phyloP scores from a whole-genome alignment of 2,113 vertebrate species.

The Odontophorus gujanensis region DNA sequence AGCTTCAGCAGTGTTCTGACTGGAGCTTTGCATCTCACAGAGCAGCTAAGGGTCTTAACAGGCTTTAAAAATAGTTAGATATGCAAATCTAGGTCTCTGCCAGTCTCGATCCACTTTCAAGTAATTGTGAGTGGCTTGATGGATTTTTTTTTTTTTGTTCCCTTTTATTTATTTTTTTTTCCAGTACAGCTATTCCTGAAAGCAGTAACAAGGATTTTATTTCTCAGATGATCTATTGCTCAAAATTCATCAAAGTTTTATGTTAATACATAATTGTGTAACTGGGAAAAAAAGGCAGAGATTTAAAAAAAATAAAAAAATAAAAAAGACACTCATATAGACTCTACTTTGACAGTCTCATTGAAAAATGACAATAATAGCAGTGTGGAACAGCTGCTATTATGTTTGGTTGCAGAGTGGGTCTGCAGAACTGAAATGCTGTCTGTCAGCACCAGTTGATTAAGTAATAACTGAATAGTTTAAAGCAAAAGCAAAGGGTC shows the following conservation, averaged over 20 bases:
- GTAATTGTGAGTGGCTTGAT: not conserved
- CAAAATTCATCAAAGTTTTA: not conserved
- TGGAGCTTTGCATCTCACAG: not conserved
- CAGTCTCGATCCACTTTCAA: rapidly evolving
- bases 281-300: not conserved
- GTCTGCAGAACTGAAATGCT: rapidly evolving
- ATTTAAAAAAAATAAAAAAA: not conserved
- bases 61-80: not conserved
- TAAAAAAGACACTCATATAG: not conserved
- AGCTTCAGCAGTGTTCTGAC: not conserved
- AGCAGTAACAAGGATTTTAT: not conserved
- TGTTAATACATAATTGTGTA: not conserved
- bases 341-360: not conserved
- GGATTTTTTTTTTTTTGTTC: not conserved
- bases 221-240: not conserved
- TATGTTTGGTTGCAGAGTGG: not conserved
- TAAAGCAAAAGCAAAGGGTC: not conserved
- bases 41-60: not conserved
- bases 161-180: not conserved
- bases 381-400: not conserved
- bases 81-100: not conserved
- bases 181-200: not conserved
- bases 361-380: not conserved
- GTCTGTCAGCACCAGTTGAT: not conserved
- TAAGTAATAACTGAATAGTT: not conserved